Conservation (phyloP, 2,113 vertebrate genomes). For the Gasterosteus nipponicus region DNA sequence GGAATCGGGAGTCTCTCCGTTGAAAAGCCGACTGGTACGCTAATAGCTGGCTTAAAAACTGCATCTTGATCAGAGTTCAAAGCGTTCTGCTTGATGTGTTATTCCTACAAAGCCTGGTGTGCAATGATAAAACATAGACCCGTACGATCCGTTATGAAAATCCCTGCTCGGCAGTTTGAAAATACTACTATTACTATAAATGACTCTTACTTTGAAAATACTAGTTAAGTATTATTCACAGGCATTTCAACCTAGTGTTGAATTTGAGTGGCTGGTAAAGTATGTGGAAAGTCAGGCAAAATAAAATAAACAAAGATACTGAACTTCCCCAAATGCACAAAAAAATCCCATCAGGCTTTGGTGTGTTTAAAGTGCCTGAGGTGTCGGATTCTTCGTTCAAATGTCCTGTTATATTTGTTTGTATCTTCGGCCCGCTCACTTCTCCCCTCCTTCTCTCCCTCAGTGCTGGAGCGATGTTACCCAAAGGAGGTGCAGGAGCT, state of each 20-base stretch:
- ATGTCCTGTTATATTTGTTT: slow-evolving; percentile 41
- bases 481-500: slow-evolving; percentile 96
- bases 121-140: not conserved
- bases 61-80: not conserved
- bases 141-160: not conserved
- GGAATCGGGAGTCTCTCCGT: not conserved
- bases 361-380: slow-evolving; percentile 18
- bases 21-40: not conserved
- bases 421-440: slow-evolving; percentile 31
- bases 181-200: not conserved
- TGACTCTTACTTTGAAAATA: not conserved
- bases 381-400: slow-evolving; percentile 27
- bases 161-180: not conserved
- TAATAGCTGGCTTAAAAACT: not conserved
- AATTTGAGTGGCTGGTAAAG: not conserved
- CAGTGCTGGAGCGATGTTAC: slow-evolving; percentile 94
- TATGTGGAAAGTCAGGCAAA: not conserved
- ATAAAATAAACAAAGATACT: not conserved
- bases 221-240: slow-evolving; percentile 11
- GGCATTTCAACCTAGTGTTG: slow-evolving; percentile 5
- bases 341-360: slow-evolving; percentile 1
- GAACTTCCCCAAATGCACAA: not conserved
- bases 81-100: not conserved
- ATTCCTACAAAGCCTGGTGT: not conserved
- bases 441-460: slow-evolving; percentile 25